A percentile compares a stretch with the other conserved stretches of the same genome.
These are phyloP conservation scores for Calonectris borealis DNA, from an alignment of 2,113 vertebrate species.

Conservation along the genomic window DNA sequence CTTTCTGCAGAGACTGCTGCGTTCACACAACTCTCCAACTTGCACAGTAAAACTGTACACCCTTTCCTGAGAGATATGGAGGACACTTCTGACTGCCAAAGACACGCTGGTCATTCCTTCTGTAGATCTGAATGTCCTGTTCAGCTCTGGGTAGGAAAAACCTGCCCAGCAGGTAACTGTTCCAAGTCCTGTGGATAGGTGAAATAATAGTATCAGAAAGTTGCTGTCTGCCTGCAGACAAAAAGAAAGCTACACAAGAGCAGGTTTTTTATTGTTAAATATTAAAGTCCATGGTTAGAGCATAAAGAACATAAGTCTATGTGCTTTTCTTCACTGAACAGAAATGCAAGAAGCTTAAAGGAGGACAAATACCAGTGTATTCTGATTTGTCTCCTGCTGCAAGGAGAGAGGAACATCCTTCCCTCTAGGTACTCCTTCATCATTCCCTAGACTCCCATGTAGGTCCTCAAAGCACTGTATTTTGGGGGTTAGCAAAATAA, in stretches of 20 bases:
- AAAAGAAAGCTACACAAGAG: neutral
- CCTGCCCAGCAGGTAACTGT: constrained; percentile 28
- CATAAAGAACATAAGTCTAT: neutral
- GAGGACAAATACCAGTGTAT: neutral
- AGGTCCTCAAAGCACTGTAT: neutral
- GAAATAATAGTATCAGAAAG: neutral
- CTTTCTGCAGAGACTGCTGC: neutral
- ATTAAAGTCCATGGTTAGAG: neutral
- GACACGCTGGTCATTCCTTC: neutral
- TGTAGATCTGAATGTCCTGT: neutral
- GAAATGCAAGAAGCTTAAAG: neutral
- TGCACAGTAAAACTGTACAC: neutral
- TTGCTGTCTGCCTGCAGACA: neutral
- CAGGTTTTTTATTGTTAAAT: neutral
- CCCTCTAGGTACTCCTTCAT: neutral
- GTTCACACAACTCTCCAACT: neutral
- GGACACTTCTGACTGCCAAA: neutral
- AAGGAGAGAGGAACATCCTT: neutral
- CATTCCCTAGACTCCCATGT: neutral
- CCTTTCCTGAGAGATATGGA: neutral
- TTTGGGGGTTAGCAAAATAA: neutral
- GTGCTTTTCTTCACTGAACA: neutral
- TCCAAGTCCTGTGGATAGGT: neutral
- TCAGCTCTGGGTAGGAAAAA: constrained; percentile 4
- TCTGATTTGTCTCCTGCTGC: neutral